Conservation (phyloP, 2,888 invertebrate species). For the Cryptocephalus primarius region DNA sequence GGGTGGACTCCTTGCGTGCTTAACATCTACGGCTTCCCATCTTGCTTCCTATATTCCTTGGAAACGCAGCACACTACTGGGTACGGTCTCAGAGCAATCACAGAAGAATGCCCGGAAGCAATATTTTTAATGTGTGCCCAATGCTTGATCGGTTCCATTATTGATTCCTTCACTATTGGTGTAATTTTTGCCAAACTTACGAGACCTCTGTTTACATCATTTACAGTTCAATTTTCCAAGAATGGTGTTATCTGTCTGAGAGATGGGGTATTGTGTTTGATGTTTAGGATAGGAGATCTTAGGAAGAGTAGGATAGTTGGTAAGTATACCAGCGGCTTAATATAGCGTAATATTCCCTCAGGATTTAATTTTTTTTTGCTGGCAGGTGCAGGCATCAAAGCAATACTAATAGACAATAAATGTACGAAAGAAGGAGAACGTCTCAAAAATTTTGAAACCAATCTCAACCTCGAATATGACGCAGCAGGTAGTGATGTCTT, state of each 20-base stretch:
- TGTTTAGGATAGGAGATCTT: slow-evolving; percentile 92
- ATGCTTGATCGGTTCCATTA: slow-evolving; percentile 50
- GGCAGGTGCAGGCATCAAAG: slow-evolving; percentile 63
- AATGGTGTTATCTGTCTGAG: slow-evolving; percentile 78
- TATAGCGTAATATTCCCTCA: too few relatives aligned
- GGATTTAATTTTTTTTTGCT: too few relatives aligned
- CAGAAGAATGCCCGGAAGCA: slow-evolving; percentile 86
- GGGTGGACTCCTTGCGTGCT: slow-evolving; percentile 69
- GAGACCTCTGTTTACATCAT: slow-evolving; percentile 83
- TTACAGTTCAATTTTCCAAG: slow-evolving; percentile 85
- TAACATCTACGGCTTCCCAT: slow-evolving; percentile 77
- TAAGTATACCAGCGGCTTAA: slow-evolving; percentile 2
- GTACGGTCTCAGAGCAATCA: slow-evolving; percentile 74
- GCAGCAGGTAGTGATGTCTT: slow-evolving; percentile 80
- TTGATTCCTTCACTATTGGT: slow-evolving; percentile 58
- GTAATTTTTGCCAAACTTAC: slow-evolving; percentile 92
- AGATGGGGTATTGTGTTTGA: slow-evolving; percentile 72
- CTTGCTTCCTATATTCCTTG: slow-evolving; percentile 89
- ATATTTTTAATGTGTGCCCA: slow-evolving; percentile 91
- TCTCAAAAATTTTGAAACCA: slow-evolving; percentile 53
- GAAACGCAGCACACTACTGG: slow-evolving; percentile 94
- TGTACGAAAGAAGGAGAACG: slow-evolving; percentile 72
- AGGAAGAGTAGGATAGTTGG: slow-evolving; percentile 83
- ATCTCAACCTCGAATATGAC: slow-evolving; percentile 51
- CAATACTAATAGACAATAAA: slow-evolving; percentile 63